Percentiles rank a stretch among this genome's conserved stretches.
These are phyloP conservation scores for Vombatus ursinus DNA, from an alignment of 2,113 vertebrate species.

Conservation along the genomic window DNA sequence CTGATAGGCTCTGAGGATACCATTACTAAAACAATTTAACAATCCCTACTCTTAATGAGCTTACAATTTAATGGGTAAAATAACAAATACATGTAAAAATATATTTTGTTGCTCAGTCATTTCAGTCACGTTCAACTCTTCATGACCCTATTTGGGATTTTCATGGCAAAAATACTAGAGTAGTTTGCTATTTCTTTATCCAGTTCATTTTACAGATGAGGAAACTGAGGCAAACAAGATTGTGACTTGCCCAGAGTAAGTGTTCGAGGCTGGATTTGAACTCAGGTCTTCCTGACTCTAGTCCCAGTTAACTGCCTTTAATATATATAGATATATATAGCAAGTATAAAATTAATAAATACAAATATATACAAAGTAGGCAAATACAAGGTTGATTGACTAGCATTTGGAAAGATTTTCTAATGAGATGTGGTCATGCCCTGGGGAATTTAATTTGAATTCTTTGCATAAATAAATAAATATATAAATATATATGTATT, in stretches of 20 bases:
- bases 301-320: neutral
- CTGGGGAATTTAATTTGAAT: neutral
- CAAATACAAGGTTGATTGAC: neutral
- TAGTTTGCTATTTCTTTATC: no score
- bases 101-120: no score
- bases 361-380: neutral
- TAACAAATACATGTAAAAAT: neutral
- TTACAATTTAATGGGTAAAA: no score
- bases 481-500: neutral
- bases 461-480: neutral
- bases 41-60: no score
- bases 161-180: no score
- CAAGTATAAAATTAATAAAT: neutral
- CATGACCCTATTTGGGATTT: neutral
- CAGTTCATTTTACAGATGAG: no score
- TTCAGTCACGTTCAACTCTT: neutral
- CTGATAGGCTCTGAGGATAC: no score
- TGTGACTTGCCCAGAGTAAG: no score
- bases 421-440: neutral
- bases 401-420: no score
- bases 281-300: neutral
- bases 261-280: no score
- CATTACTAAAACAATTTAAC: no score
- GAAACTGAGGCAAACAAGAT: no score
- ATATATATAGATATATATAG: neutral